Conservation (phyloP, 2,113 vertebrate genomes). For the Burhinus oedicnemus region DNA sequence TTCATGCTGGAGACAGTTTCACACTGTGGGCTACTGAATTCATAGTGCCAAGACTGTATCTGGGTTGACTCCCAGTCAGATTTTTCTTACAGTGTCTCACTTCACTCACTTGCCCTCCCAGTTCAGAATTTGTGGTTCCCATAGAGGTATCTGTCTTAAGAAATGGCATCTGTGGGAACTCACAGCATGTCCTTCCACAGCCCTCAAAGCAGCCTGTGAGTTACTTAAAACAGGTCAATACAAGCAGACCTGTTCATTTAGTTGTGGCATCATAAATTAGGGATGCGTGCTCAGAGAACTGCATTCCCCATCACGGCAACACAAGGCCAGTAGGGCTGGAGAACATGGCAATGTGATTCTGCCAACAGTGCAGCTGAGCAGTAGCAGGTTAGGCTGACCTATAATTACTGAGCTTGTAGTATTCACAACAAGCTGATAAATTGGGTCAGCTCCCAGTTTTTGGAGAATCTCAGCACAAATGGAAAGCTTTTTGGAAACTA, state of each 20-base stretch:
- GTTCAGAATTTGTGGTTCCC: not conserved
- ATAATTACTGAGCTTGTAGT: not conserved
- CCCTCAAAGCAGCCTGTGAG: not conserved
- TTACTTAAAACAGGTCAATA: not conserved
- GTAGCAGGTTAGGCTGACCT: not conserved
- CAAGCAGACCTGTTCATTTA: not conserved
- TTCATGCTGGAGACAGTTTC: not conserved
- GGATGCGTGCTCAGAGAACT: not conserved
- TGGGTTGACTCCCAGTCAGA: not conserved
- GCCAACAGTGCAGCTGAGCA: not conserved
- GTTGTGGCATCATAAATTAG: not conserved
- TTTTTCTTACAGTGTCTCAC: not conserved
- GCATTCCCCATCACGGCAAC: not conserved
- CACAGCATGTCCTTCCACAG: not conserved
- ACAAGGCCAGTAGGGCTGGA: not conserved
- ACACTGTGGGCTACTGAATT: not conserved
- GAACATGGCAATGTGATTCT: not conserved
- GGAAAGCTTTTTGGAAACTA: not conserved
- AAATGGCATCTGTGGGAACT: not conserved
- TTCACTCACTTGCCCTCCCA: not conserved
- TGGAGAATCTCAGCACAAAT: not conserved
- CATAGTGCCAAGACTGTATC: not conserved
- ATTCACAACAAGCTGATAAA: not conserved
- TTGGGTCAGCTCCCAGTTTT: not conserved
- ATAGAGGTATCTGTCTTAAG: not conserved